phyloP scores from a whole-genome alignment of 1,140 invertebrate species.

The Lamellibrachia luymesi region DNA sequence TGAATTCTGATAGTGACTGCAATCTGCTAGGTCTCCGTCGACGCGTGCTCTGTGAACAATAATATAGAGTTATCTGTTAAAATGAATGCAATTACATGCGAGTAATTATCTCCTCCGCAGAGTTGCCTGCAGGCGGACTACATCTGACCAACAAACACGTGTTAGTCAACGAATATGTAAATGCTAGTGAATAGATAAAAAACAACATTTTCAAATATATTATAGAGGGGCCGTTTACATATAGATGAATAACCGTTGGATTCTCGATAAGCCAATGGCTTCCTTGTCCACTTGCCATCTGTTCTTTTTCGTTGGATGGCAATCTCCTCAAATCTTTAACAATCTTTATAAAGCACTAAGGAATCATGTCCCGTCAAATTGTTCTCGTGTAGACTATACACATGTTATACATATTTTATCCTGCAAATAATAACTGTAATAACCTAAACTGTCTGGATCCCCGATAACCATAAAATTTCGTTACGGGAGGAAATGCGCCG shows the following conservation, averaged over 20 bases:
- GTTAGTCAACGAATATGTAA: not conserved
- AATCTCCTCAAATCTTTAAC: no score
- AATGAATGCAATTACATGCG: not conserved
- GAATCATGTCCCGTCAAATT: not conserved
- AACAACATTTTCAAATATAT: no score
- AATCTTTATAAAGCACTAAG: not conserved
- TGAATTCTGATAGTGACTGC: constrained; percentile 4
- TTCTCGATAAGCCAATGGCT: no score
- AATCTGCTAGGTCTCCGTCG: not conserved
- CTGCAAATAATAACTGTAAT: no score
- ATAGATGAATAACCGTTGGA: no score
- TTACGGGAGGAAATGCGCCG: no score
- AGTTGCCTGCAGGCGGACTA: not conserved
- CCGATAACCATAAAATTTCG: no score
- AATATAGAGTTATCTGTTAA: not conserved
- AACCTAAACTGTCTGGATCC: no score
- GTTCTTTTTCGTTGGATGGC: no score
- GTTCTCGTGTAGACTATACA: not conserved
- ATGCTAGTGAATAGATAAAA: no score
- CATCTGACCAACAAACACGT: not conserved
- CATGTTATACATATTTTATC: not conserved
- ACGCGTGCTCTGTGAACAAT: not conserved
- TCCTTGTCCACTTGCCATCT: no score
- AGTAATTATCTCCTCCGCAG: not conserved
- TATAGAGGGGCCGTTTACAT: no score